Evolutionary conservation across 2,797 vertebrate species (phyloP).

Genomic region (Zalophus californianus): DNA sequence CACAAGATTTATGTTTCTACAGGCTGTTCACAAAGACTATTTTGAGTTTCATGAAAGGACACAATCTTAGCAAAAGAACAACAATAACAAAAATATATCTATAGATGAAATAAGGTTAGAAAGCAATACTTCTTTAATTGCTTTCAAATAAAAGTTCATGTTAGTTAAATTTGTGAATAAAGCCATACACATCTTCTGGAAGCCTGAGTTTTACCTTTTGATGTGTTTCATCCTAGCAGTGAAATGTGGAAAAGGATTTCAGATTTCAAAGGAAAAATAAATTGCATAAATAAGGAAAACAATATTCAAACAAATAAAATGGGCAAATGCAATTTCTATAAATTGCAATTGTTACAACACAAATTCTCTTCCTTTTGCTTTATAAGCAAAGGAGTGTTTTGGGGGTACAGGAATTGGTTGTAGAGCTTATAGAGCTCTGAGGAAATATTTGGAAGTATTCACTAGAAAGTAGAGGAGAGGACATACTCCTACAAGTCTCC

Average conservation of each 20-base stretch:
- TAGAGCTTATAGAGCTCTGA: not conserved
- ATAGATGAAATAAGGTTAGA: slow-evolving; percentile 37
- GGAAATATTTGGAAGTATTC: not conserved
- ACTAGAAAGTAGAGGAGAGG: not conserved
- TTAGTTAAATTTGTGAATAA: slow-evolving; percentile 60
- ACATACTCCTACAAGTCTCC: not conserved
- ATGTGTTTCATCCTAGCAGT: slow-evolving; percentile 14
- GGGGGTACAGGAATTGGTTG: not conserved
- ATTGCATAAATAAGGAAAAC: slow-evolving; percentile 50
- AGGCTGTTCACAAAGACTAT: slow-evolving; percentile 45
- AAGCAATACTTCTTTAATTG: slow-evolving; percentile 23
- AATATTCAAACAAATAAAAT: slow-evolving; percentile 35
- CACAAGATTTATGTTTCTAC: slow-evolving; percentile 34
- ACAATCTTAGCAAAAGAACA: not conserved
- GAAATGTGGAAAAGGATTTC: slow-evolving; percentile 31
- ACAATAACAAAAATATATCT: not conserved
- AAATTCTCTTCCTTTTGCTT: not conserved
- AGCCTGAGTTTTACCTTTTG: slow-evolving; percentile 54
- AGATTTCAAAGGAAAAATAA: slow-evolving; percentile 54
- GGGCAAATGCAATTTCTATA: not conserved
- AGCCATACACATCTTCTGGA: slow-evolving; percentile 17
- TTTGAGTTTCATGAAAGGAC: slow-evolving; percentile 30
- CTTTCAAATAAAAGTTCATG: slow-evolving; percentile 47
- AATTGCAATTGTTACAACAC: not conserved
- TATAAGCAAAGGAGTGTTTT: not conserved